phyloP scores from a whole-genome alignment of 2,797 vertebrate species.

The Lemur catta region DNA sequence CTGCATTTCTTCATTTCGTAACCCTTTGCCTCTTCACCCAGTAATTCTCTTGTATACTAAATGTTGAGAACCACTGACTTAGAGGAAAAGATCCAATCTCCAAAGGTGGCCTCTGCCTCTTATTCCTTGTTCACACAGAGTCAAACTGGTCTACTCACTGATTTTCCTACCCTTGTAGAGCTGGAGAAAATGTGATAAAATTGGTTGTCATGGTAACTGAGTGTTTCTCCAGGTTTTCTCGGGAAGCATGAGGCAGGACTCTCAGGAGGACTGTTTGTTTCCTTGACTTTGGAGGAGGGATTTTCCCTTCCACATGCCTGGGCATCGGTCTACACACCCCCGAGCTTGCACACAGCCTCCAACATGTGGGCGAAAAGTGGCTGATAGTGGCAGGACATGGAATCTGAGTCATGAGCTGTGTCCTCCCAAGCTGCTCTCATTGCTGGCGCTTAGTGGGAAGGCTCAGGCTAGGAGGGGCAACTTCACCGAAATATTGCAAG shows the following conservation, averaged over 20 bases:
- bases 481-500: background rate
- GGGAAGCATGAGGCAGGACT: slow-evolving; percentile 12
- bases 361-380: background rate
- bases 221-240: slow-evolving; percentile 36
- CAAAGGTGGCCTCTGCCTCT: background rate
- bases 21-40: background rate
- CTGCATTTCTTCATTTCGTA: background rate
- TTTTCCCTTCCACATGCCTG: background rate
- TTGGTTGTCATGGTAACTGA: slow-evolving; percentile 23
- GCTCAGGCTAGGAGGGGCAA: background rate
- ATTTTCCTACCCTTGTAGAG: background rate
- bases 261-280: slow-evolving; percentile 36
- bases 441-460: background rate
- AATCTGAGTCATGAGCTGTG: background rate
- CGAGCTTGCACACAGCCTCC: background rate
- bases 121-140: background rate
- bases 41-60: background rate
- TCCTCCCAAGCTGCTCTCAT: background rate
- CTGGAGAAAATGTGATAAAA: background rate
- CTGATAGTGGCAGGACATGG: background rate
- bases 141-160: background rate
- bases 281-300: background rate
- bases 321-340: background rate
- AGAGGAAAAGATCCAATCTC: background rate
- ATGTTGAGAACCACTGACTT: background rate